Conservation (phyloP, 2,113 vertebrate species). For the Tragelaphus strepsiceros region DNA sequence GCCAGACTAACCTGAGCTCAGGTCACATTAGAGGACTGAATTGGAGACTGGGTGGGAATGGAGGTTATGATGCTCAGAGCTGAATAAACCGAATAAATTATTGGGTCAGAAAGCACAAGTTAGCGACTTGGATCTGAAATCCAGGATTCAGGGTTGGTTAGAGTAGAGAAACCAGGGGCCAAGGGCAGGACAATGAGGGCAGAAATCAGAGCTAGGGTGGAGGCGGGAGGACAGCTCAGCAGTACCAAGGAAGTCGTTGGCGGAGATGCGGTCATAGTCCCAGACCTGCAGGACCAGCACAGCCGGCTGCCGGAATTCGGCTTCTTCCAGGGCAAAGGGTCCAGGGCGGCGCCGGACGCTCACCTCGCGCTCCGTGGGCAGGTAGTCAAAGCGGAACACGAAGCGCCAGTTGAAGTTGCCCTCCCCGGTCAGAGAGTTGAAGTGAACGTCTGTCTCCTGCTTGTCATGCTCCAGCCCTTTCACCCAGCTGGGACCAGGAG, state of each 20-base stretch:
- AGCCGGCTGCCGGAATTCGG: constrained; percentile 89
- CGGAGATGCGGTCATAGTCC: constrained; percentile 92
- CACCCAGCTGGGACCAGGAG: constrained; percentile 87
- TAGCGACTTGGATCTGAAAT: not conserved
- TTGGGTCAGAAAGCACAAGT: not conserved
- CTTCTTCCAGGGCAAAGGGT: constrained; percentile 91
- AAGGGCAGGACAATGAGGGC: not conserved
- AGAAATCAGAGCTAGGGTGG: not conserved
- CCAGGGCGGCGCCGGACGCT: constrained; percentile 89
- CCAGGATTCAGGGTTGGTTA: not conserved
- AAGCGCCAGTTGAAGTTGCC: constrained; percentile 98
- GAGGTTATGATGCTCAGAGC: not conserved
- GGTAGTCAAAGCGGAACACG: constrained; percentile 91
- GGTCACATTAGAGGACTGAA: not conserved
- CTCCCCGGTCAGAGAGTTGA: constrained; percentile 94
- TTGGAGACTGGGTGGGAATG: not conserved
- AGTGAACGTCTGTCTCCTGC: constrained; percentile 97
- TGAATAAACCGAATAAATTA: not conserved
- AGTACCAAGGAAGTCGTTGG: constrained; percentile 94
- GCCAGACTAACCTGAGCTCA: not conserved
- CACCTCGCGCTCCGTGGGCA: constrained; percentile 93
- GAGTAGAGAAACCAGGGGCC: not conserved
- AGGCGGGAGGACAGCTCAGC: not conserved
- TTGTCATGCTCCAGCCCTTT: constrained; percentile 91
- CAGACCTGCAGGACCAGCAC: constrained; percentile 92